Evolutionary conservation across 2,797 vertebrate species (phyloP), one percentile per base, ranked within the genome.

Genomic region (Eremophila alpestris): DNA sequence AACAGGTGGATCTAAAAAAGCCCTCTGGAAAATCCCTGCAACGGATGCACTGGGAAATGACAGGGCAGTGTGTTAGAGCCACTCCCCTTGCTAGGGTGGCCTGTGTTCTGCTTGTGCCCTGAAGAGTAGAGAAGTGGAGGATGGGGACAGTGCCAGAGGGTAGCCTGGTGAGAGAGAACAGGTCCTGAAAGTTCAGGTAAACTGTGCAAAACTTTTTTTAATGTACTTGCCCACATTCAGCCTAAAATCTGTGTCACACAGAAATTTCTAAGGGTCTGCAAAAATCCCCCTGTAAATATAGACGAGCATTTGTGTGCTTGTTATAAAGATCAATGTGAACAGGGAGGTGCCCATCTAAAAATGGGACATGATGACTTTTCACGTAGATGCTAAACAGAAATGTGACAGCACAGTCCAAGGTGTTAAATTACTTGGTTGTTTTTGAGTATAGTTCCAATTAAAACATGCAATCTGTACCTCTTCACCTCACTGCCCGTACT

Each of bases 1-100:
- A 93, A 85, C 91, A 89, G 80, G 92, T 93, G 93, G 68, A 86
- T 93, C 74, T 94, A 54, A 93, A 95, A 93, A 92, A 89, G 52
- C 56, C 48, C 67, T 88, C 87, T 83, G 90, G 93, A 93, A 96
- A 95, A 90, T 89, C 83, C 81, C 78, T 78, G 5, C 76, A 54
- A 23, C 24, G 40, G 88, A 84, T 16, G 23, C 32, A 26, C 7
- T 22, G 49, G 93, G 63, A 88, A 83, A 83, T 58, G 62, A 79
- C 83, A 90, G 38, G 27, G 67, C 65, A 82, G 65, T 34, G 49
- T 11, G 5, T 38, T 26, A 41, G 38, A 68, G 45, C 30, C 70
- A 84, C 20, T 46, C 68, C 32, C 49, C 45, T 78, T 2, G 0
- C 62, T 23, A 23, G 21, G 3, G 27, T n/a, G 63, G 63, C 27